Conservation (phyloP, 2,888 invertebrate genomes). For the Acronicta aceris region DNA sequence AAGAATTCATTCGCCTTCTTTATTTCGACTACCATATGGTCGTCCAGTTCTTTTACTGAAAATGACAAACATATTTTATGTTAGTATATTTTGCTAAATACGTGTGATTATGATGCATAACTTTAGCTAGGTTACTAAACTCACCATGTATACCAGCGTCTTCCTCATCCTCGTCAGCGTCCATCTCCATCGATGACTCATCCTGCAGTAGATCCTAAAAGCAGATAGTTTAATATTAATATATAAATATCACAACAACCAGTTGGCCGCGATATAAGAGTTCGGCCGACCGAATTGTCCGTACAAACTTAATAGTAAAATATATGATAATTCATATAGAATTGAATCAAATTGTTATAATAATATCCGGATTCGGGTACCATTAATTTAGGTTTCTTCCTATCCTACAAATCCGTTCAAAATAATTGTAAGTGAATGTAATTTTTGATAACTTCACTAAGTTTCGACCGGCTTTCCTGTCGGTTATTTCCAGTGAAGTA, state of each 20-base stretch:
- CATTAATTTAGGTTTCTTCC: too few species aligned
- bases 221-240: slow-evolving; percentile 5
- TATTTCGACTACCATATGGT: slow-evolving; percentile 83
- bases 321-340: too few species aligned
- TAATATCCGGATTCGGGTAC: too few species aligned
- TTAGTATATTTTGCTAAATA: not conserved
- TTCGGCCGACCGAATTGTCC: too few species aligned
- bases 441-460: too few species aligned
- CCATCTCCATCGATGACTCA: slow-evolving; percentile 79
- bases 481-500: too few species aligned
- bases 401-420: too few species aligned
- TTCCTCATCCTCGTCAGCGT: slow-evolving; percentile 79
- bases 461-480: too few species aligned
- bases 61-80: slow-evolving; percentile 16
- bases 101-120: not conserved
- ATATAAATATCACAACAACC: slow-evolving; percentile 1
- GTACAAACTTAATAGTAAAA: too few species aligned
- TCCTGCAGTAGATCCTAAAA: slow-evolving; percentile 66
- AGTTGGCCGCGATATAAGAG: slow-evolving; percentile 20
- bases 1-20: slow-evolving; percentile 79
- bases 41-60: slow-evolving; percentile 82
- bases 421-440: too few species aligned
- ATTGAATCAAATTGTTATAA: too few species aligned
- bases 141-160: slow-evolving; percentile 82
- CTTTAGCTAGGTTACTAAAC: not conserved